Evolutionary conservation across 1,140 invertebrate species (phyloP).

Genomic region (Tribolium castaneum): DNA sequence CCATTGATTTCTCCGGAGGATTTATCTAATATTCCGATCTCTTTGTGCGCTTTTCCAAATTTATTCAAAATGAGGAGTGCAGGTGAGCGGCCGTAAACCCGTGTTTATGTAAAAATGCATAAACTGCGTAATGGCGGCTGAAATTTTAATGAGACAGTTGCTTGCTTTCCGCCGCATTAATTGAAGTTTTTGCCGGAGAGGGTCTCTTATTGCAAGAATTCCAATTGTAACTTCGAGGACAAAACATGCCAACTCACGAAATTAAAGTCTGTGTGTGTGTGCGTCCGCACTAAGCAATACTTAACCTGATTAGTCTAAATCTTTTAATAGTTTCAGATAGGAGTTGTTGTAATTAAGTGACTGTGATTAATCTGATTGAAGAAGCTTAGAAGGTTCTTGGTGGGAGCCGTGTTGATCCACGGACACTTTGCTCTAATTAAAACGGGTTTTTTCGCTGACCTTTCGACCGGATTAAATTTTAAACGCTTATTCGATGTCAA

Average conservation of each 20-base stretch:
- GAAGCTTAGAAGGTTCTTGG: constrained; percentile 23
- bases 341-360: constrained; percentile 8
- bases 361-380: constrained; percentile 12
- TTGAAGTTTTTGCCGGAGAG: background rate
- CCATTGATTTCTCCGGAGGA: too few species aligned
- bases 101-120: background rate
- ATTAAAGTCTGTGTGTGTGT: background rate
- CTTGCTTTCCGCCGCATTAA: background rate
- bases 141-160: background rate
- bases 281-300: background rate
- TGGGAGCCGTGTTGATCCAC: constrained; percentile 1
- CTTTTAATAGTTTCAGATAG: constrained; percentile 31
- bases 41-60: too few species aligned
- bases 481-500: background rate
- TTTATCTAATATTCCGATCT: too few species aligned
- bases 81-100: too few species aligned
- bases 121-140: background rate
- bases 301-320: constrained; percentile 19
- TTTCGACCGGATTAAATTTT: background rate
- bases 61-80: too few species aligned
- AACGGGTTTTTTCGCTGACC: background rate
- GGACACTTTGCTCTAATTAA: constrained; percentile 15
- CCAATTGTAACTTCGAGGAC: background rate
- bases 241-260: background rate
- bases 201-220: background rate